Percentiles rank a stretch among this genome's conserved stretches.
phyloP scores from a whole-genome alignment of 2,888 invertebrate genomes.

The Noctua janthina region DNA sequence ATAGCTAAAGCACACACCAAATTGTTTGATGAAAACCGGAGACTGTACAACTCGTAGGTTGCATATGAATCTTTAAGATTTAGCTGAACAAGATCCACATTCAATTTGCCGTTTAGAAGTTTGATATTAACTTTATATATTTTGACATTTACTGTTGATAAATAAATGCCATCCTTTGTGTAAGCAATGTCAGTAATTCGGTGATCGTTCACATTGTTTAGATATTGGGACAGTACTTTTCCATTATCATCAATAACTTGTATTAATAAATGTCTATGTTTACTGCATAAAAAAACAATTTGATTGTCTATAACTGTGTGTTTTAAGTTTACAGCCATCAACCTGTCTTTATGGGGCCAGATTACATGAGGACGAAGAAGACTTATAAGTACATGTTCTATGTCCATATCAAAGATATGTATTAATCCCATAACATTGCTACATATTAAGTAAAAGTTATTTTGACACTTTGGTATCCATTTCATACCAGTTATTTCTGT shows the following conservation, averaged over 20 bases:
- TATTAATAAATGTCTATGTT: conserved; percentile 82
- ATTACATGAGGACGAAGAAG: conserved; percentile 64
- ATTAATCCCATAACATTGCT: conserved; percentile 79
- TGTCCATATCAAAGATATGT: conserved; percentile 69
- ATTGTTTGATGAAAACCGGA: conserved; percentile 76
- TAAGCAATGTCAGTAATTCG: conserved; percentile 77
- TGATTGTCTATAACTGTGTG: conserved; percentile 69
- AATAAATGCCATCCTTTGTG: conserved; percentile 67
- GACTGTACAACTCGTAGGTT: conserved; percentile 74
- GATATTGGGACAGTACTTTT: conserved; percentile 73
- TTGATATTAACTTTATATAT: conserved; percentile 75
- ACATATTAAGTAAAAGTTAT: conserved; percentile 73
- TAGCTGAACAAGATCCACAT: conserved; percentile 67
- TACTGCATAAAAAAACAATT: conserved; percentile 77
- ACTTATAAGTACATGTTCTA: conserved; percentile 66
- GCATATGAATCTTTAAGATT: conserved; percentile 72
- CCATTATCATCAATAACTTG: conserved; percentile 74
- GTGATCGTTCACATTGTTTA: conserved; percentile 81
- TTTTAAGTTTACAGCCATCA: conserved; percentile 74
- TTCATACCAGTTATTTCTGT: conserved; percentile 74
- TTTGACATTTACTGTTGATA: conserved; percentile 77
- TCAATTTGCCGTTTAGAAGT: conserved; percentile 61
- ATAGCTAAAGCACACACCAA: conserved; percentile 73
- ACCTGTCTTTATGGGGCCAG: conserved; percentile 82
- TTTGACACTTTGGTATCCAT: conserved; percentile 74